These are phyloP conservation scores for Ophion ellenae DNA, from an alignment of 2,888 invertebrate species.

Conservation along the genomic window DNA sequence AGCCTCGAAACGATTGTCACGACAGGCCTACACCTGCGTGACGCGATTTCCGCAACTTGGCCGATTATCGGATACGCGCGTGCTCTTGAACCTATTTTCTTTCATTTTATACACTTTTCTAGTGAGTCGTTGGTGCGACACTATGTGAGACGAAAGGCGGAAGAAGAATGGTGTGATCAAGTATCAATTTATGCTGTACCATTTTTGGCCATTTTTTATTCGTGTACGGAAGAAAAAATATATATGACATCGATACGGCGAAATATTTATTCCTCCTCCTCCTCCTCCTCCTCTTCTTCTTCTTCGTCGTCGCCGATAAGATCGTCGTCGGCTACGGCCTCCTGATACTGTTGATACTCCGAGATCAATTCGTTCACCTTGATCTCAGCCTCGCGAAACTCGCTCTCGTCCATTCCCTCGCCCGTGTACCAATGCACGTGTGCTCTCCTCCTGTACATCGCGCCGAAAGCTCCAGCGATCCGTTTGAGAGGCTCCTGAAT, in stretches of 20 bases:
- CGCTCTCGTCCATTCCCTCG: conserved; percentile 98
- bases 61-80: background rate
- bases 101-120: conserved; percentile 20
- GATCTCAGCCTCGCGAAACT: conserved; percentile 96
- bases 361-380: conserved; percentile 95
- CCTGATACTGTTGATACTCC: conserved; percentile 96
- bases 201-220: background rate
- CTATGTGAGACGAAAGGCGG: too few species aligned
- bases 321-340: conserved; percentile 92
- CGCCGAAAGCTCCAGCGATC: conserved; percentile 92
- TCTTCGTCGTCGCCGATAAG: conserved; percentile 79
- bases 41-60: background rate
- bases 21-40: too few species aligned
- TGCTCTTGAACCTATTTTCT: background rate
- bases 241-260: background rate
- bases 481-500: conserved; percentile 94
- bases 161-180: background rate
- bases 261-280: conserved; percentile 42
- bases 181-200: background rate
- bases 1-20: background rate
- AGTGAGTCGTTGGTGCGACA: too few species aligned
- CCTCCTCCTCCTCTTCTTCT: conserved; percentile 56
- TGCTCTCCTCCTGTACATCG: conserved; percentile 97
- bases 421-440: conserved; percentile 98
- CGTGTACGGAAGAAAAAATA: background rate